These are phyloP conservation scores for Sorex maritimensis DNA, from an alignment of 2,797 vertebrate genomes.

Conservation along the genomic window DNA sequence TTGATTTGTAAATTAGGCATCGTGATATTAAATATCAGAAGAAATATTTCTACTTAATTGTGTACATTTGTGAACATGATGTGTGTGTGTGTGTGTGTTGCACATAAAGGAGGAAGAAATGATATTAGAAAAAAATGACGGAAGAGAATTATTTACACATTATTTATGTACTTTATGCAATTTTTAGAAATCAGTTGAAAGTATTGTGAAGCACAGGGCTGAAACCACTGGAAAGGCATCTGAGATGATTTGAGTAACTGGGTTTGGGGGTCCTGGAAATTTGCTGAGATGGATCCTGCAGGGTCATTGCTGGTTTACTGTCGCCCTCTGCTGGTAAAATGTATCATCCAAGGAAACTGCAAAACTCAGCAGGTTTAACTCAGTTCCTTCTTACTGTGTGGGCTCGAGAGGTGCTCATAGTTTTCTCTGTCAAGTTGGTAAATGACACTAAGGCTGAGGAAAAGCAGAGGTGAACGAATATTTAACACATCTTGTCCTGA, in stretches of 20 bases:
- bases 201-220: not conserved
- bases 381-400: not conserved
- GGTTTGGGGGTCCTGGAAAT: conserved; percentile 2
- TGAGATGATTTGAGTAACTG: not conserved
- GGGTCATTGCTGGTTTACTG: conserved; percentile 76
- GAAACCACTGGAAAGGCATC: not conserved
- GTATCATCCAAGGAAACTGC: conserved; percentile 37
- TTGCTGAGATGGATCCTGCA: not conserved
- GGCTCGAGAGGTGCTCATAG: not conserved
- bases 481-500: no score
- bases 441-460: no score
- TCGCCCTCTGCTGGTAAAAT: conserved; percentile 86
- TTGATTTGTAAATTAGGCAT: not conserved
- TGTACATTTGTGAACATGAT: not conserved
- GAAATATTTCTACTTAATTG: not conserved
- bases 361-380: not conserved
- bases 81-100: not conserved
- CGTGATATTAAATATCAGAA: not conserved
- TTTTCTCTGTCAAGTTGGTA: no score
- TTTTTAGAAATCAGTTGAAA: conserved; percentile 62
- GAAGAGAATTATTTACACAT: conserved; percentile 58
- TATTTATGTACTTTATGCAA: not conserved
- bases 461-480: no score
- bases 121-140: conserved; percentile 36
- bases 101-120: not conserved